Conservation (phyloP, 1,140 invertebrate genomes). For the Lethrus apterus region DNA sequence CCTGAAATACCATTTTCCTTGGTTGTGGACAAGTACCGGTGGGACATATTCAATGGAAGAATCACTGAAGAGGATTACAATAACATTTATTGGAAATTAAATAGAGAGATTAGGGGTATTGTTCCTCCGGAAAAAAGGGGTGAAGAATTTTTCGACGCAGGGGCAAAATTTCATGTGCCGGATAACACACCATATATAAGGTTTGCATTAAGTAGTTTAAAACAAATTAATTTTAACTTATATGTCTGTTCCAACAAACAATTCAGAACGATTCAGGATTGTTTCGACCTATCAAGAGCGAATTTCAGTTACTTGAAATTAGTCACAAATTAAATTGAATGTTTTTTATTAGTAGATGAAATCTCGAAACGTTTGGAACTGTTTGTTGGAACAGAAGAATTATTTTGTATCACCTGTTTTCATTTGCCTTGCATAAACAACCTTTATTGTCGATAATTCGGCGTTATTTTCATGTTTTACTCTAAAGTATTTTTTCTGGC, state of each 20-base stretch:
- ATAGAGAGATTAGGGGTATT: constrained; percentile 54
- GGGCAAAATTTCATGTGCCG: constrained; percentile 62
- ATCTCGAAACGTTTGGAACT: no score
- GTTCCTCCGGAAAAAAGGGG: constrained; percentile 47
- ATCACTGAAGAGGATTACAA: constrained; percentile 49
- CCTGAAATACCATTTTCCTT: constrained; percentile 68
- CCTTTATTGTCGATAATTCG: no score
- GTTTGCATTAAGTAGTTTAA: constrained; percentile 37
- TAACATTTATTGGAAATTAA: constrained; percentile 57
- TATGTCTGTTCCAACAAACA: not conserved
- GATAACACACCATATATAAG: constrained; percentile 62
- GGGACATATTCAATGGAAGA: constrained; percentile 61
- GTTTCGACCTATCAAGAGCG: not conserved
- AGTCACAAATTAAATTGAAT: no score
- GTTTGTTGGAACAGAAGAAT: no score
- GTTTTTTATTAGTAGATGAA: no score
- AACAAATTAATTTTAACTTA: not conserved
- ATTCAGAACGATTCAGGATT: no score
- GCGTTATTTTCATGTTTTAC: no score
- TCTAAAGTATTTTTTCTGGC: no score
- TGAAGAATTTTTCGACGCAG: constrained; percentile 58
- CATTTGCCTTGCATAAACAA: no score
- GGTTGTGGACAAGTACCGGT: constrained; percentile 68
- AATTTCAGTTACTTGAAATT: no score
- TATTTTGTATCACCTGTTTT: no score